phyloP scores from a whole-genome alignment of 2,888 invertebrate genomes.

The Fragum sueziense region DNA sequence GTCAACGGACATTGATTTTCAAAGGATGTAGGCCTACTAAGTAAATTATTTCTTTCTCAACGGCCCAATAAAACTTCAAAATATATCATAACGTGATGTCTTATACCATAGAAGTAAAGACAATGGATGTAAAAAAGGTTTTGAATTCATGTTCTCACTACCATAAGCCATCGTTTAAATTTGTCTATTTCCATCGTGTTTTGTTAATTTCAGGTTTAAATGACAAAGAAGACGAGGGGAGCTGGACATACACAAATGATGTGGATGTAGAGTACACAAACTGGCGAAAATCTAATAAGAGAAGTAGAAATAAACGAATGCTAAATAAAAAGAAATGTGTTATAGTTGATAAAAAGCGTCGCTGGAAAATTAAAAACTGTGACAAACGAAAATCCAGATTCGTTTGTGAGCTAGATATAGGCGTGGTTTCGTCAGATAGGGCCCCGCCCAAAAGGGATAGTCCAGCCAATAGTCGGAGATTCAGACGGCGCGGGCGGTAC shows the following conservation, averaged over 20 bases:
- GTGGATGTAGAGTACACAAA: constrained; percentile 70
- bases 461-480: constrained; percentile 9
- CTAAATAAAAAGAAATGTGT: constrained; percentile 77
- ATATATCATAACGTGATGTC: no score
- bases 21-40: no score
- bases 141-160: no score
- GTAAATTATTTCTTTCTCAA: no score
- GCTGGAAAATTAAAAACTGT: constrained; percentile 79
- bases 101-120: no score
- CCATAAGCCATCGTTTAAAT: no score
- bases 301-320: constrained; percentile 69
- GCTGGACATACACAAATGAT: constrained; percentile 76
- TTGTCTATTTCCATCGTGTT: no score
- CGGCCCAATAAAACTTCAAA: no score
- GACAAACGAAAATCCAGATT: constrained; percentile 75
- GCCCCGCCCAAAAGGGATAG: constrained; percentile 57
- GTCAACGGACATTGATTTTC: no score
- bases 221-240: constrained; percentile 69
- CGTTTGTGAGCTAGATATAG: constrained; percentile 72
- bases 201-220: constrained; percentile 78
- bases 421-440: constrained; percentile 24
- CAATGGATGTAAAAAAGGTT: no score
- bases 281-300: constrained; percentile 76
- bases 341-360: constrained; percentile 73
- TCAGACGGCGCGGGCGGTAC: constrained; percentile 16